These are phyloP conservation scores for Sebastes fasciatus DNA, from an alignment of 2,113 vertebrate species.

Conservation along the genomic window DNA sequence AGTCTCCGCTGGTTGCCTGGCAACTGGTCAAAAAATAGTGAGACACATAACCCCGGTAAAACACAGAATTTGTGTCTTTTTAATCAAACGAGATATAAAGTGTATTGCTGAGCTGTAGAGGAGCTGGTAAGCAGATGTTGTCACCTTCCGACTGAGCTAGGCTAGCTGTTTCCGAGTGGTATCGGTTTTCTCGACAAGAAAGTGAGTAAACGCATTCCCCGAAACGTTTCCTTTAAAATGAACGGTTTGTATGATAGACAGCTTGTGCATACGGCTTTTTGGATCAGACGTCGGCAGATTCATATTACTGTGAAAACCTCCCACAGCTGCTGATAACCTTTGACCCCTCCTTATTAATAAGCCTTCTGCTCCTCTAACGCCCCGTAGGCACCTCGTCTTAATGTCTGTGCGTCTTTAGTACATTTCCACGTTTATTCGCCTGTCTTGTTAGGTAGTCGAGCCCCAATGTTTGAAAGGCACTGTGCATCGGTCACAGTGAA, in stretches of 20 bases:
- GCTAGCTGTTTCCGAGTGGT: not conserved
- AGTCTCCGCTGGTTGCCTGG: not conserved
- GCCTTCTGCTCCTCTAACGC: not conserved
- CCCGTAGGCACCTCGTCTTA: conserved; percentile 39
- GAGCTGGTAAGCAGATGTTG: not conserved
- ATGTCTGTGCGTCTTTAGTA: conserved; percentile 32
- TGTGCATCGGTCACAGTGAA: conserved; percentile 32
- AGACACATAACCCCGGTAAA: not conserved
- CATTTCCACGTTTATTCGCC: conserved; percentile 36
- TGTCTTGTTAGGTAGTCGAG: not conserved
- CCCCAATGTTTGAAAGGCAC: conserved; percentile 43
- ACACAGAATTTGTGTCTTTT: not conserved
- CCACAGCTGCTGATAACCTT: conserved; percentile 21
- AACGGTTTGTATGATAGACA: conserved; percentile 12
- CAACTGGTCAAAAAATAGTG: not conserved
- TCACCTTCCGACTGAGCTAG: not conserved
- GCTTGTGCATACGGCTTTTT: conserved; percentile 37
- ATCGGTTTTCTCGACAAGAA: not conserved
- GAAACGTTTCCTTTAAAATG: conserved; percentile 5
- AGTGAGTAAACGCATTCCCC: not conserved
- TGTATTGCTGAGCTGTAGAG: not conserved
- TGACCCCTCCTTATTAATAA: not conserved
- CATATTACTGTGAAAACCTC: conserved; percentile 13
- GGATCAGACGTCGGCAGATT: conserved; percentile 33
- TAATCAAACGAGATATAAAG: not conserved